phyloP scores from a whole-genome alignment of 2,113 vertebrate genomes.

The Otus sunia region DNA sequence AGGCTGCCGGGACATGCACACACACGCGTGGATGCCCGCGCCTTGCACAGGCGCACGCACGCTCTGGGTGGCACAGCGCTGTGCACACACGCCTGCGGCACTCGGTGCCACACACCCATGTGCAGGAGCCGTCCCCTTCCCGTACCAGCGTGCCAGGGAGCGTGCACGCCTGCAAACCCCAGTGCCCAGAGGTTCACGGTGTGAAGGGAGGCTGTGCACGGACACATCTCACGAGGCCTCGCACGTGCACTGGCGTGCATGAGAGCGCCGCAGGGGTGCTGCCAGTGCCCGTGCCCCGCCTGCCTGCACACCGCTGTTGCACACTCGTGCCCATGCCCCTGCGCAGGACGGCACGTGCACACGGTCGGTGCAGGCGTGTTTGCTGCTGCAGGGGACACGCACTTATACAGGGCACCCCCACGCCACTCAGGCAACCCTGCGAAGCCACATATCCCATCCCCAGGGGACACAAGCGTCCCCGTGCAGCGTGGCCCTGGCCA shows the following conservation, averaged over 20 bases:
- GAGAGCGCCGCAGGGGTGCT: rapidly evolving
- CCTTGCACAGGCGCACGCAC: rapidly evolving
- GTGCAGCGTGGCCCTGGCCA: rapidly evolving
- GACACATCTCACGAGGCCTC: background rate
- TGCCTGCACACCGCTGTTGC: rapidly evolving
- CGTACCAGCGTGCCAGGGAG: rapidly evolving
- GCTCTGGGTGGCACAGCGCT: rapidly evolving
- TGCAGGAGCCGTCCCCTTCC: rapidly evolving
- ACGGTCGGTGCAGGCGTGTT: rapidly evolving
- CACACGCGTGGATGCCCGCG: rapidly evolving
- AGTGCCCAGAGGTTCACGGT: background rate
- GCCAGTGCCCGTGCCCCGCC: background rate
- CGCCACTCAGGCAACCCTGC: rapidly evolving
- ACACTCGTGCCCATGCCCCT: rapidly evolving
- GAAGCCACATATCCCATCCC: background rate
- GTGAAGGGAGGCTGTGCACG: rapidly evolving
- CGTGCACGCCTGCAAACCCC: rapidly evolving
- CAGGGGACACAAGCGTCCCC: background rate
- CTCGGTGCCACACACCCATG: rapidly evolving
- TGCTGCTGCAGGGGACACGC: rapidly evolving
- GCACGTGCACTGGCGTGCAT: rapidly evolving
- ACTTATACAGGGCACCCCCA: rapidly evolving
- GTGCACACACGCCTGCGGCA: rapidly evolving
- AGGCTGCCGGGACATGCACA: rapidly evolving
- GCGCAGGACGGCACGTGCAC: rapidly evolving